Evolutionary conservation across 2,113 vertebrate genomes (phyloP).

Genomic region (Sarotherodon lohbergeri): DNA sequence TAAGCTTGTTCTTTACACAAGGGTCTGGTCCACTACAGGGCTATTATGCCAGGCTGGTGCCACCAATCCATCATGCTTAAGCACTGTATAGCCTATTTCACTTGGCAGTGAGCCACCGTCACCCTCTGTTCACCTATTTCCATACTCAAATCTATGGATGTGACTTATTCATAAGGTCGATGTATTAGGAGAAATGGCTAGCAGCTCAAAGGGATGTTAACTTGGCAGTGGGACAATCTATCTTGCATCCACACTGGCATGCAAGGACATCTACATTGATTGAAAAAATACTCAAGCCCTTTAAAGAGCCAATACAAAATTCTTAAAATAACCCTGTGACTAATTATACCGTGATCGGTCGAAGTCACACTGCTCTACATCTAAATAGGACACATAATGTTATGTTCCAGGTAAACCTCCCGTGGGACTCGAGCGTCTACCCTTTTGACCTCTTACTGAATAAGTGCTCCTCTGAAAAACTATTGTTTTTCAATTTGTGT

Average conservation of each 20-base stretch:
- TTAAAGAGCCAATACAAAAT: background rate
- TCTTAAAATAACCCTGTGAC: background rate
- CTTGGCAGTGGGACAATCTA: background rate
- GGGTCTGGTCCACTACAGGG: constrained; percentile 50
- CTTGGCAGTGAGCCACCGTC: constrained; percentile 44
- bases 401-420: background rate
- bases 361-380: background rate
- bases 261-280: background rate
- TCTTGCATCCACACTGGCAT: background rate
- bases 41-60: constrained; percentile 56
- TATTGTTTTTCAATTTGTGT: background rate
- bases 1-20: constrained; percentile 56
- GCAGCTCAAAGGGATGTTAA: background rate
- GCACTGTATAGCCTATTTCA: constrained; percentile 51
- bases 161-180: constrained; percentile 27
- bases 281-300: background rate
- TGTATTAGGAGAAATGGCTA: background rate
- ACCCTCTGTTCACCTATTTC: constrained; percentile 37
- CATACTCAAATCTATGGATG: constrained; percentile 43
- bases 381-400: background rate
- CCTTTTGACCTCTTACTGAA: background rate
- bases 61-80: constrained; percentile 63
- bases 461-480: background rate
- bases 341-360: background rate
- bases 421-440: rapidly evolving